Evolutionary conservation across 2,888 invertebrate genomes (phyloP).

Genomic region (Eurytoma adleriae): DNA sequence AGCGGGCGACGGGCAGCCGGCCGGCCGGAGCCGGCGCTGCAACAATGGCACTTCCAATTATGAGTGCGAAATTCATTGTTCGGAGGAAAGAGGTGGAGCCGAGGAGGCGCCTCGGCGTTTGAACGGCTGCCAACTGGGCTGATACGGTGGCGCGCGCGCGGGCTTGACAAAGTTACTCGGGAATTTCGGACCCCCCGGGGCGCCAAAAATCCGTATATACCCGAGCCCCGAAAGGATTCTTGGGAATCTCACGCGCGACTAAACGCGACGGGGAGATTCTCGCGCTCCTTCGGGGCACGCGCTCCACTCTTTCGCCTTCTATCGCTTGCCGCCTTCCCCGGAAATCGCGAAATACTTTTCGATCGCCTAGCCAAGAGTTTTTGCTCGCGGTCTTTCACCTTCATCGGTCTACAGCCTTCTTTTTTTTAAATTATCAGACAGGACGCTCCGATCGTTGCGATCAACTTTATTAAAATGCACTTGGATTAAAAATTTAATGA

Average conservation of each 20-base stretch:
- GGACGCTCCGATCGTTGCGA: too few species aligned
- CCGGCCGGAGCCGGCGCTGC: constrained; percentile 16
- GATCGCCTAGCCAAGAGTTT: constrained; percentile 46
- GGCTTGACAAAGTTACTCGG: constrained; percentile 54
- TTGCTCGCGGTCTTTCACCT: background rate
- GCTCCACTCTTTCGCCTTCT: constrained; percentile 7
- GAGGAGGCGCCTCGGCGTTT: constrained; percentile 52
- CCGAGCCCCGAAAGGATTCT: constrained; percentile 31
- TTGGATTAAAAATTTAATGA: too few species aligned
- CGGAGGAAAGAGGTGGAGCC: constrained; percentile 42
- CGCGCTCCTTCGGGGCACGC: constrained; percentile 15
- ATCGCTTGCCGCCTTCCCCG: constrained; percentile 15
- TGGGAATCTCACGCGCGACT: constrained; percentile 55
- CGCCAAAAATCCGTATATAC: constrained; percentile 63
- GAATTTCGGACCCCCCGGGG: constrained; percentile 53
- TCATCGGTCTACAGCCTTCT: background rate
- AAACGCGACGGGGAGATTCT: constrained; percentile 47
- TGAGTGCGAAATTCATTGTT: constrained; percentile 73
- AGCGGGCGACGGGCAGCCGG: constrained; percentile 7
- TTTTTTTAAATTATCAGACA: background rate
- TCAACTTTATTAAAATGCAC: too few species aligned
- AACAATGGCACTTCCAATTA: constrained; percentile 72
- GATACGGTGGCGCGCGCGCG: constrained; percentile 52
- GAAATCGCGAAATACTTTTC: constrained; percentile 54
- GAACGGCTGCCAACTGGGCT: constrained; percentile 67